Base-by-base conservation (phyloP, 2,797 vertebrate species). In the Manis javanica region DNA sequence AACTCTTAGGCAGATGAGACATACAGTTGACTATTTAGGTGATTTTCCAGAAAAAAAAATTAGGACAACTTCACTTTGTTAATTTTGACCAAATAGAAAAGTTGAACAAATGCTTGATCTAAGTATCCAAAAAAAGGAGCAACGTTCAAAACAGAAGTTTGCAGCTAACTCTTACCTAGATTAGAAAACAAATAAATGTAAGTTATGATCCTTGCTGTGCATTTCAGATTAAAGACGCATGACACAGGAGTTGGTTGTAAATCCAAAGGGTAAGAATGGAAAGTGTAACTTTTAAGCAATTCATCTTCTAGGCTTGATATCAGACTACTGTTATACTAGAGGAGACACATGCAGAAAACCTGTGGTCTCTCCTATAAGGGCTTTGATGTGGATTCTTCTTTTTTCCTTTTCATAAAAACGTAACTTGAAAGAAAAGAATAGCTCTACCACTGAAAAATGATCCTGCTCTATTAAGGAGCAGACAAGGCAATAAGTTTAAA, bases 311-410 rank as follows among this genome's bases (percentile, higher is more conserved):
- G 37, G 11, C 75, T 29, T 97, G 66, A 18, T 96, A 97, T 96
- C 83, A 94, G 82, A 93, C 79, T 87, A 93, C 97, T 85, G 81
- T 97, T 97, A 92, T 1, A 46, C 63, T 59, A 87, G 31, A 93
- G 66, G 42, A 96, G 91, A 98, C 94, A 97, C 91, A 49, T 97
- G 97, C 95, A 97, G 96, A 98, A 98, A 98, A 98, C 93, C 96
- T 98, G 96, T 88, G 34, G 46, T 87, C 95, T 96, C 94, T 95
- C 90, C 59, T 84, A 75, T 53, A 66, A 83, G 74, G 51, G 59
- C 95, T 98, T 98, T 97, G 97, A 98, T 97, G 87, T 87, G 75
- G 88, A 96, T 96, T 95, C 91, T 92, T 91, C 87, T 97, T 92
- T 90, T 83, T 91, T 68, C 74, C 68, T 94, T 96, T 97, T 97